These are phyloP conservation scores for Plusia festucae DNA, from an alignment of 2,888 invertebrate genomes.

Conservation along the genomic window DNA sequence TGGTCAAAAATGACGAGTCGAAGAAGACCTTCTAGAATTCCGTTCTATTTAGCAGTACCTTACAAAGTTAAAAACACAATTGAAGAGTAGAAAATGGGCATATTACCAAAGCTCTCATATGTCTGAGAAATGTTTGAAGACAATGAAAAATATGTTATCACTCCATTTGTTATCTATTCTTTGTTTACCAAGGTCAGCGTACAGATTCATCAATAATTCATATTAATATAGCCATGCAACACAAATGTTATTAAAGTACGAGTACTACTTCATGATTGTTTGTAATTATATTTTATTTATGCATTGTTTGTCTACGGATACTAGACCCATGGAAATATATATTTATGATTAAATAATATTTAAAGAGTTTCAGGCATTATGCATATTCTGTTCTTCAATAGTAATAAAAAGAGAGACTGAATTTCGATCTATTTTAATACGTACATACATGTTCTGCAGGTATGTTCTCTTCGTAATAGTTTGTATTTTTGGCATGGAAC, in stretches of 20 bases:
- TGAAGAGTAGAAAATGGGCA: too few species aligned
- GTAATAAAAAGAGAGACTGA: too few species aligned
- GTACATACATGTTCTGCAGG: too few species aligned
- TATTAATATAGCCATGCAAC: slow-evolving; percentile 67
- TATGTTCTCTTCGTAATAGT: too few species aligned
- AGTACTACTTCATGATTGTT: slow-evolving; percentile 58
- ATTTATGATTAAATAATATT: slow-evolving; percentile 20
- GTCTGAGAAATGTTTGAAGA: neutral
- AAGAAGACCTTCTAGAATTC: too few species aligned
- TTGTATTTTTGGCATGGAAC: too few species aligned
- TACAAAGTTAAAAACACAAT: too few species aligned
- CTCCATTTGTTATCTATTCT: slow-evolving; percentile 5
- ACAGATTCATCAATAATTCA: slow-evolving; percentile 71
- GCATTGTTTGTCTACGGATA: slow-evolving; percentile 40
- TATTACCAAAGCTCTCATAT: too few species aligned
- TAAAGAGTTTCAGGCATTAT: slow-evolving; percentile 31
- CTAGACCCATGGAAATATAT: slow-evolving; percentile 44
- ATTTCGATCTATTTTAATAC: too few species aligned
- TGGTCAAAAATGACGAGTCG: too few species aligned
- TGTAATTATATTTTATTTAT: slow-evolving; percentile 61
- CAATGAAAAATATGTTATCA: neutral
- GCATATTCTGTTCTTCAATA: too few species aligned
- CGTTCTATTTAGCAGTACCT: too few species aligned
- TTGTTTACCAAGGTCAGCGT: slow-evolving; percentile 61
- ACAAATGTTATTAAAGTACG: slow-evolving; percentile 54